Percentiles rank a stretch among this genome's conserved stretches.
These are phyloP conservation scores for Himalopsyche tibetana DNA, from an alignment of 2,888 invertebrate species.

Conservation along the genomic window DNA sequence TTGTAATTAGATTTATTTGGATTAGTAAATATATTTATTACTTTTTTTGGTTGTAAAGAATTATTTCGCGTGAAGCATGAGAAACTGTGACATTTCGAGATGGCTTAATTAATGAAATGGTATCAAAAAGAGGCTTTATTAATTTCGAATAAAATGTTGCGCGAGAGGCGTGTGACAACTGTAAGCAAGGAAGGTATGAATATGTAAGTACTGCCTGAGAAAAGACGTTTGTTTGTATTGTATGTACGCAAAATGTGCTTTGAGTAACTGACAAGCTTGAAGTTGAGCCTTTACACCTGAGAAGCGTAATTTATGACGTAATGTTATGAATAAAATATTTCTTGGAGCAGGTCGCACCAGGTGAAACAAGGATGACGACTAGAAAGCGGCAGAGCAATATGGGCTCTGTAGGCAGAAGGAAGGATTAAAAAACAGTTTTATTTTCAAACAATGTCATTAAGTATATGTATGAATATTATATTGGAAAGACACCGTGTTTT, in stretches of 20 bases:
- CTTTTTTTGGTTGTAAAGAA: background rate
- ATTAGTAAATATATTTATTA: background rate
- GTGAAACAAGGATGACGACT: conserved; percentile 24
- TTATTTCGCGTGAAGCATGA: background rate
- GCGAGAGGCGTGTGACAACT: conserved; percentile 32
- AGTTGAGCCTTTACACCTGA: conserved; percentile 51
- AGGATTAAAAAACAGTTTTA: conserved; percentile 9
- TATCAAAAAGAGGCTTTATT: conserved; percentile 32
- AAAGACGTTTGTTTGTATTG: conserved; percentile 19
- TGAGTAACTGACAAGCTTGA: conserved; percentile 53
- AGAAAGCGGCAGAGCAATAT: conserved; percentile 6
- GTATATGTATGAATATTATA: too few species aligned
- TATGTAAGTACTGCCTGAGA: conserved; percentile 44
- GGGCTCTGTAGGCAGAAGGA: background rate
- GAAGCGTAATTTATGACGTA: conserved; percentile 51
- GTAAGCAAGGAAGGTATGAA: conserved; percentile 35
- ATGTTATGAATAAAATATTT: conserved; percentile 60
- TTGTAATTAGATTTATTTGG: background rate
- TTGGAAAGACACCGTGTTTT: too few species aligned
- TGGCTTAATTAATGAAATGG: conserved; percentile 18
- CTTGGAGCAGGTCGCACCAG: conserved; percentile 37
- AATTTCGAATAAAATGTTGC: conserved; percentile 23
- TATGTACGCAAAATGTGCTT: conserved; percentile 37
- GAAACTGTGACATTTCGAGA: background rate
- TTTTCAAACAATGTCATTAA: too few species aligned